These are phyloP conservation scores for Aspidapion aeneum DNA, from an alignment of 2,888 invertebrate genomes.

Conservation along the genomic window DNA sequence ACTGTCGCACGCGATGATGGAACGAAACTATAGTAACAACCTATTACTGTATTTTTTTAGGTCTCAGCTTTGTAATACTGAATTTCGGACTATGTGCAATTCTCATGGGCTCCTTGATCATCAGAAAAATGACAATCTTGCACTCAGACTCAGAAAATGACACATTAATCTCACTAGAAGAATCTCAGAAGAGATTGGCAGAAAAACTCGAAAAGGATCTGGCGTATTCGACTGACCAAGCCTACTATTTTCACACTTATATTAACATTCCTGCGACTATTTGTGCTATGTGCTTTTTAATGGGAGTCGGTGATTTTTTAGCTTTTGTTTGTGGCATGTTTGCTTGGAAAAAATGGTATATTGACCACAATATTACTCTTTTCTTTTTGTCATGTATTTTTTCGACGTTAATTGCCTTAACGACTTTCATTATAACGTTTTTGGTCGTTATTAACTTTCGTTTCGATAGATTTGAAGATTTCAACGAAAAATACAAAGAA, in stretches of 20 bases:
- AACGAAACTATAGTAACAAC: too few relatives aligned
- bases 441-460: conserved; percentile 25
- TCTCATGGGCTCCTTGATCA: conserved; percentile 54
- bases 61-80: conserved; percentile 60
- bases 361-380: conserved; percentile 62
- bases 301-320: conserved; percentile 52
- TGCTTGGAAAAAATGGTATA: conserved; percentile 64
- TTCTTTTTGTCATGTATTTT: conserved; percentile 56
- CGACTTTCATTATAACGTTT: conserved; percentile 35
- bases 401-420: conserved; percentile 52
- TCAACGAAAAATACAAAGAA: conserved; percentile 17
- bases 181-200: conserved; percentile 20
- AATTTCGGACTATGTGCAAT: conserved; percentile 58
- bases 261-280: conserved; percentile 32
- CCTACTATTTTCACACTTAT: conserved; percentile 21
- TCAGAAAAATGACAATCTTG: conserved; percentile 28
- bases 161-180: conserved; percentile 11
- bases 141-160: neutral
- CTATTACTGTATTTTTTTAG: too few relatives aligned
- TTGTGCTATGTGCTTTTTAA: conserved; percentile 51
- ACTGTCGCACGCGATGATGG: too few relatives aligned
- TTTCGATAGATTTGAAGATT: conserved; percentile 23
- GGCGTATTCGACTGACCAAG: conserved; percentile 7
- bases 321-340: conserved; percentile 56
- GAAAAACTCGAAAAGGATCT: conserved; percentile 29